Evolutionary conservation across 2,113 vertebrate genomes (phyloP), one percentile per base, ranked within the genome.

Genomic region (Larimichthys polyactis): DNA sequence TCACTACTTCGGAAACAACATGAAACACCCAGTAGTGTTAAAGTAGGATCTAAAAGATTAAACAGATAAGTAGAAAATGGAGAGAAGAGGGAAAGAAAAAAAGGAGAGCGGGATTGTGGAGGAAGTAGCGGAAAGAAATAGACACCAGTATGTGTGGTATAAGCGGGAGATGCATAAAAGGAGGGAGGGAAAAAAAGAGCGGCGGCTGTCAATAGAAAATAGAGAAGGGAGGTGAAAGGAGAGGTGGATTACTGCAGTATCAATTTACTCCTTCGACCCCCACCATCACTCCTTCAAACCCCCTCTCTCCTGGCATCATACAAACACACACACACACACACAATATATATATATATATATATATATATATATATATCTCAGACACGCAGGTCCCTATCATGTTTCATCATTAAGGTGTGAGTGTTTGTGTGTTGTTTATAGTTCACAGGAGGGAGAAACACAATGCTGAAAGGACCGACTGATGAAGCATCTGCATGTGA

Each of bases 151-250:
- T 63, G 76, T 69, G 74, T 70, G 70, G 68, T 75, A 69, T 75
- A 58, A 86, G 91, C 75, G 86, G 69, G 86, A 91, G 87, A 87
- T 71, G 80, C 52, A 89, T 63, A 86, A 89, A 90, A 79, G 78
- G 52, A 81, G 51, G 69, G 85, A 87, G 71, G 77, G 69, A 64
- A 81, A 75, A 65, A 75, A 82, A 78, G 66, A 73, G 63, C 0
- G 32, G 49, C 24, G 14, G 55, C 75, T 71, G 66, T 81, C 46
- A 75, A 76, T 60, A 66, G 77, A 84, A 85, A 91, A 87, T 49
- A 76, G 76, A 86, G 68, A 49, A 86, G 80, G 82, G 73, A 90
- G 89, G 87, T 90, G 83, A 92, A 93, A 89, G 79, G 80, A 87
- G 86, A 70, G 57, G 83, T 64, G 46, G 81, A 90, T 87, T 87